Percentiles rank a stretch among this genome's conserved stretches.
phyloP scores from a whole-genome alignment of 1,140 invertebrate species.

The Papilio machaon region DNA sequence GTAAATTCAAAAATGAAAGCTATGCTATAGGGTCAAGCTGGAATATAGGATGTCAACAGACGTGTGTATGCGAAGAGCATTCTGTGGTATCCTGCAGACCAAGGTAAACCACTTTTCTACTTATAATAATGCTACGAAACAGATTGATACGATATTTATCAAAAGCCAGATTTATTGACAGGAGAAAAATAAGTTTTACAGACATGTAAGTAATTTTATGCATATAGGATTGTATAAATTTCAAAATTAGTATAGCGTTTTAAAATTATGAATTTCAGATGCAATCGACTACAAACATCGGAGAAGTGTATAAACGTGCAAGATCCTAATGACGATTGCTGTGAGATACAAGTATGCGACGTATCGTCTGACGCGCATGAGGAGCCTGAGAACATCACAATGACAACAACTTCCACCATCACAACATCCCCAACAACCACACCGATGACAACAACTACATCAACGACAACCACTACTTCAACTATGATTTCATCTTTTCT shows the following conservation, averaged over 20 bases:
- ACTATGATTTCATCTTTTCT: slow-evolving; percentile 25
- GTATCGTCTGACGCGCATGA: slow-evolving; percentile 89
- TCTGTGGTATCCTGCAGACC: slow-evolving; percentile 88
- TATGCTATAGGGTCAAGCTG: slow-evolving; percentile 88
- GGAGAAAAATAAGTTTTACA: not conserved
- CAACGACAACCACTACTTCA: slow-evolving; percentile 43
- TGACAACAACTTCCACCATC: slow-evolving; percentile 41
- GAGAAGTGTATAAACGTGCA: slow-evolving; percentile 88
- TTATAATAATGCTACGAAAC: not conserved
- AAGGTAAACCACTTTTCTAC: slow-evolving; percentile 72
- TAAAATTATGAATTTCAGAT: slow-evolving; percentile 69
- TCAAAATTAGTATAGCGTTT: no score
- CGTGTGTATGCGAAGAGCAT: slow-evolving; percentile 88
- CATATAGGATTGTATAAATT: no score
- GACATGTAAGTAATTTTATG: not conserved
- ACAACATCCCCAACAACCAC: slow-evolving; percentile 36
- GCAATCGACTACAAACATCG: slow-evolving; percentile 80
- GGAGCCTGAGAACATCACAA: slow-evolving; percentile 70
- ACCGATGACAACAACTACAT: slow-evolving; percentile 40
- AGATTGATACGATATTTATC: not conserved
- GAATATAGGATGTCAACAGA: slow-evolving; percentile 89
- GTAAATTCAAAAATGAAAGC: slow-evolving; percentile 88
- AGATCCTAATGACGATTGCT: slow-evolving; percentile 91
- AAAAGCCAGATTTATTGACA: not conserved
- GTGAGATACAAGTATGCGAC: slow-evolving; percentile 91